A percentile compares a stretch with the other conserved stretches of the same genome.
Conservation (phyloP, 1,140 invertebrate genomes). For the Lepidurus couesii region DNA sequence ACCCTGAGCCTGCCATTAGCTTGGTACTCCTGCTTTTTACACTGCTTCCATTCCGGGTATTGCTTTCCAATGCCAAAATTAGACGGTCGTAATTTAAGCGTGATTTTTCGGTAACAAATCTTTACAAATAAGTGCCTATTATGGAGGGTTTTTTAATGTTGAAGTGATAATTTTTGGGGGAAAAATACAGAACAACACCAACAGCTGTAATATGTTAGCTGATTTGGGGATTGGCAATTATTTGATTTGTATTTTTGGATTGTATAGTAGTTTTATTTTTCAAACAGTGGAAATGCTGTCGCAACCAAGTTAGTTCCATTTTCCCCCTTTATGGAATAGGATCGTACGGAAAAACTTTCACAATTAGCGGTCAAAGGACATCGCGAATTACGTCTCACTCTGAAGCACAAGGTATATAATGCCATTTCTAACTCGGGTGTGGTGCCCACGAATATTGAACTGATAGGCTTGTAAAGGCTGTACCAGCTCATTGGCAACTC, state of each 20-base stretch:
- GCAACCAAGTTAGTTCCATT: slow-evolving; percentile 47
- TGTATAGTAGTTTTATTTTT: neutral
- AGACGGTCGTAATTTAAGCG: too few relatives aligned
- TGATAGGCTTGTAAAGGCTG: slow-evolving; percentile 66
- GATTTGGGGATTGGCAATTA: too few relatives aligned
- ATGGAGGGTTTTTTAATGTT: too few relatives aligned
- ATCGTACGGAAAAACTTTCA: slow-evolving; percentile 43
- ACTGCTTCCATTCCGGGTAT: too few relatives aligned
- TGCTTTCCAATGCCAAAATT: too few relatives aligned
- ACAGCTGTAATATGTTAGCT: too few relatives aligned
- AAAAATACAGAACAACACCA: too few relatives aligned
- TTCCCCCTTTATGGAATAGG: slow-evolving; percentile 26
- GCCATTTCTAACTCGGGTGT: slow-evolving; percentile 90
- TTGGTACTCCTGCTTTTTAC: too few relatives aligned
- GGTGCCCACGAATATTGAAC: slow-evolving; percentile 78
- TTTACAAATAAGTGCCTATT: too few relatives aligned
- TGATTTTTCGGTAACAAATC: too few relatives aligned
- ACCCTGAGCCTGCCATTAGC: too few relatives aligned
- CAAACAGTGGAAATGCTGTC: neutral
- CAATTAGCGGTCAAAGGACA: slow-evolving; percentile 66
- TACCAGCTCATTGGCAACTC: slow-evolving; percentile 52
- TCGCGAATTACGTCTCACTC: slow-evolving; percentile 59
- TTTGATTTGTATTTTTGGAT: neutral
- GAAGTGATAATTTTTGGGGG: too few relatives aligned
- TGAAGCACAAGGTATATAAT: slow-evolving; percentile 79